A percentile compares a stretch with the other conserved stretches of the same genome.
phyloP scores from a whole-genome alignment of 2,797 vertebrate genomes.

The Pipistrellus pipistrellus region DNA sequence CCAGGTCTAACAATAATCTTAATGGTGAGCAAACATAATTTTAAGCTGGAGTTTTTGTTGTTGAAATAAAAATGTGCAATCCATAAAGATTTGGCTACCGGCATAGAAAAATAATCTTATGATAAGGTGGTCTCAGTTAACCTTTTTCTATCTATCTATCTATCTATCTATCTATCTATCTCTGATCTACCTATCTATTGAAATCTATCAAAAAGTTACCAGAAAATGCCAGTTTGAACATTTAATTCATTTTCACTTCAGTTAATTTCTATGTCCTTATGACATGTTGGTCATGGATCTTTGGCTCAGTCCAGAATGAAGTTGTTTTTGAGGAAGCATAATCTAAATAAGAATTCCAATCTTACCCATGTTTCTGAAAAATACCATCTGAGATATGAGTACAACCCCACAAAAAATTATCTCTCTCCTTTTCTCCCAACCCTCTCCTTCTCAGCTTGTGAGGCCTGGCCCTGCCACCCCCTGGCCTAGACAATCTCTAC shows the following conservation, averaged over 20 bases:
- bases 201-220: slow-evolving; percentile 24
- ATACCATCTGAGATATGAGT: not conserved
- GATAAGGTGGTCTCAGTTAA: not conserved
- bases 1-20: not conserved
- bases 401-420: not conserved
- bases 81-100: not conserved
- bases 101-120: not conserved
- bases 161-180: not conserved
- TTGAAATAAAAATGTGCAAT: slow-evolving; percentile 8
- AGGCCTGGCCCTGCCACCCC: not conserved
- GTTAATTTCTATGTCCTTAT: not conserved
- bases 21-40: not conserved
- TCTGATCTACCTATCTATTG: not conserved
- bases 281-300: not conserved
- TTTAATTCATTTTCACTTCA: not conserved
- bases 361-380: slow-evolving; percentile 53
- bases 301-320: not conserved
- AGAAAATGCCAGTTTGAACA: not conserved
- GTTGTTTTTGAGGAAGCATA: slow-evolving; percentile 39
- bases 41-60: slow-evolving; percentile 25
- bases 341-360: not conserved
- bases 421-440: not conserved
- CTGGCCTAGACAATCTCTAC: not conserved
- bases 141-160: not conserved
- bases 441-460: not conserved